Conservation (phyloP, 2,113 vertebrate genomes). For the Salvelinus alpinus region DNA sequence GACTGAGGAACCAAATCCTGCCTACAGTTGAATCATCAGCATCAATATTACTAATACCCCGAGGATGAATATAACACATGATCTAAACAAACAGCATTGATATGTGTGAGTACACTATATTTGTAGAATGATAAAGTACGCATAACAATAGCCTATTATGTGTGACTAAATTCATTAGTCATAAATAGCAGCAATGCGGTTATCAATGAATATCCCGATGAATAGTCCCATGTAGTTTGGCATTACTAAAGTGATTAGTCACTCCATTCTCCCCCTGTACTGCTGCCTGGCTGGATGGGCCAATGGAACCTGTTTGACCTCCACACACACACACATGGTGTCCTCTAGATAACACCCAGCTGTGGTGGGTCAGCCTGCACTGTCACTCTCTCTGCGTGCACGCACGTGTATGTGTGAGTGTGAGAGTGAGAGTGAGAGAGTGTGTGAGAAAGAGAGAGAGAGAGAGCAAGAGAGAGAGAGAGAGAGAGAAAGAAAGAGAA, state of each 20-base stretch:
- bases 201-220: slow-evolving; percentile 52
- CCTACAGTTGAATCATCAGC: too few species aligned
- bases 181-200: slow-evolving; percentile 46
- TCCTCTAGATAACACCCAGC: slow-evolving; percentile 40
- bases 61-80: not conserved
- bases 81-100: not conserved
- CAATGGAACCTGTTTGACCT: slow-evolving; percentile 44
- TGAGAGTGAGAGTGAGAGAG: not conserved
- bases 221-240: slow-evolving; percentile 42
- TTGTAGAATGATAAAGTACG: not conserved
- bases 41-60: not conserved
- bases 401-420: slow-evolving; percentile 13
- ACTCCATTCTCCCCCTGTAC: slow-evolving; percentile 20
- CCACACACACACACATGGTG: slow-evolving; percentile 18
- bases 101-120: not conserved
- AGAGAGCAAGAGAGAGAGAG: not conserved
- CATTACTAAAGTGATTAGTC: slow-evolving; percentile 58
- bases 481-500: not conserved
- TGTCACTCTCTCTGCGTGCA: not conserved
- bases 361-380: slow-evolving; percentile 18
- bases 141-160: slow-evolving; percentile 24
- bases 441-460: not conserved
- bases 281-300: slow-evolving; percentile 1
- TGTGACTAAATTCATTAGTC: slow-evolving; percentile 56
- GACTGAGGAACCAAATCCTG: too few species aligned